phyloP scores from a whole-genome alignment of 2,888 invertebrate species.

The Acrocera orbiculus region DNA sequence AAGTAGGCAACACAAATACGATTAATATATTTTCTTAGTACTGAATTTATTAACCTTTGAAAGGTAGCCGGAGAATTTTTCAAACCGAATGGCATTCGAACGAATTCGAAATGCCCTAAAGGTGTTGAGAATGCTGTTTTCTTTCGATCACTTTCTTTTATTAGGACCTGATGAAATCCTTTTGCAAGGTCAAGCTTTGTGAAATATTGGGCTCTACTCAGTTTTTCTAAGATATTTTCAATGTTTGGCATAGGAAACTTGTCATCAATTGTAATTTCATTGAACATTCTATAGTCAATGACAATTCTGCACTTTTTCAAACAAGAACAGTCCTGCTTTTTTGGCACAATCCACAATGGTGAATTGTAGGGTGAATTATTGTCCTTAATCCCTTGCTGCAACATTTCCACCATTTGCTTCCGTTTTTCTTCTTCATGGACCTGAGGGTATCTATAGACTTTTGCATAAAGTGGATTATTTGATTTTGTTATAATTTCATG shows the following conservation, averaged over 20 bases:
- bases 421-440: not conserved
- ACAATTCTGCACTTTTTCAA: not conserved
- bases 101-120: slow-evolving; percentile 4
- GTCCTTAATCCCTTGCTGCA: slow-evolving; percentile 7
- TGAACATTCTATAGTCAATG: not conserved
- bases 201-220: slow-evolving; percentile 5
- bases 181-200: too few species aligned
- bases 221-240: slow-evolving; percentile 4
- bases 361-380: slow-evolving; percentile 4
- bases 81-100: slow-evolving; percentile 5
- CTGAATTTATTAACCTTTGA: slow-evolving; percentile 10
- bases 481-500: not conserved
- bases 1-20: slow-evolving; percentile 8
- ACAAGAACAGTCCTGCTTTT: slow-evolving; percentile 1
- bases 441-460: not conserved
- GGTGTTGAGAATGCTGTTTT: slow-evolving; percentile 6
- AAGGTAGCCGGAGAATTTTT: slow-evolving; percentile 7
- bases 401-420: slow-evolving; percentile 12
- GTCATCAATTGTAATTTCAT: slow-evolving; percentile 4
- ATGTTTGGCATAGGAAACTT: slow-evolving; percentile 6
- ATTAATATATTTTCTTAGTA: slow-evolving; percentile 6
- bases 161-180: not conserved
- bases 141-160: not conserved
- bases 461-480: not conserved
- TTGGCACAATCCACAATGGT: slow-evolving; percentile 5